phyloP scores from a whole-genome alignment of 1,140 invertebrate species.

The Phthorimaea operculella region DNA sequence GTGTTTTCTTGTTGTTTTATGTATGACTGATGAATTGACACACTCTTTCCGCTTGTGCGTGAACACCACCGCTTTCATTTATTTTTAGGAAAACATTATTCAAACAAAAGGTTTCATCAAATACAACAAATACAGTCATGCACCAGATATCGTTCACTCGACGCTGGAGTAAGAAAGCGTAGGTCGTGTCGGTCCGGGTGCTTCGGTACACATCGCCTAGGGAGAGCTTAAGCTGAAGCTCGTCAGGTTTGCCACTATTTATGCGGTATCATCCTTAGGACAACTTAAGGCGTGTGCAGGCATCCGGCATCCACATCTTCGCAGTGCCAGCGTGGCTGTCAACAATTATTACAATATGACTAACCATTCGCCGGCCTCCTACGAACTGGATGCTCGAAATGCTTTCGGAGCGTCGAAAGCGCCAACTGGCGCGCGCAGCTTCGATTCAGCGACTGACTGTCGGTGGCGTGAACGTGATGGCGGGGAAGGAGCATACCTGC shows the following conservation, averaged over 20 bases:
- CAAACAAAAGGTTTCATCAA: not conserved
- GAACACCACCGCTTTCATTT: slow-evolving; percentile 63
- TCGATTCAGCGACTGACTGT: slow-evolving; percentile 62
- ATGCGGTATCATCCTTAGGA: slow-evolving; percentile 63
- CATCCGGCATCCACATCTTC: slow-evolving; percentile 57
- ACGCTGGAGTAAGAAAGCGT: not conserved
- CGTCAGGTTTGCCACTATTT: slow-evolving; percentile 31
- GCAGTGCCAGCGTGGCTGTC: slow-evolving; percentile 64
- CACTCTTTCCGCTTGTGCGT: slow-evolving; percentile 66
- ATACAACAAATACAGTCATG: too few species aligned
- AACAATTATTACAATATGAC: slow-evolving; percentile 73
- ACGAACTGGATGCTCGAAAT: slow-evolving; percentile 68
- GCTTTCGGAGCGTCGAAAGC: slow-evolving; percentile 49
- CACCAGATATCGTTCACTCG: not conserved
- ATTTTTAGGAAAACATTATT: slow-evolving; percentile 16
- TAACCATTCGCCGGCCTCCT: slow-evolving; percentile 68
- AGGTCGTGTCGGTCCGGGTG: slow-evolving; percentile 14
- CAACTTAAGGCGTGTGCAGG: slow-evolving; percentile 67
- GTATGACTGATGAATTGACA: slow-evolving; percentile 50
- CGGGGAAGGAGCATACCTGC: slow-evolving; percentile 53
- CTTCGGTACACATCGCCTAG: slow-evolving; percentile 1
- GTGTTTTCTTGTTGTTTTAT: slow-evolving; percentile 54
- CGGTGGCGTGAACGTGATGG: slow-evolving; percentile 59
- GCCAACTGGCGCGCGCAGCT: slow-evolving; percentile 52
- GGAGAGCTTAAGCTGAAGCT: not conserved